phyloP scores from a whole-genome alignment of 1,140 invertebrate genomes.

The Copidosoma floridanum region DNA sequence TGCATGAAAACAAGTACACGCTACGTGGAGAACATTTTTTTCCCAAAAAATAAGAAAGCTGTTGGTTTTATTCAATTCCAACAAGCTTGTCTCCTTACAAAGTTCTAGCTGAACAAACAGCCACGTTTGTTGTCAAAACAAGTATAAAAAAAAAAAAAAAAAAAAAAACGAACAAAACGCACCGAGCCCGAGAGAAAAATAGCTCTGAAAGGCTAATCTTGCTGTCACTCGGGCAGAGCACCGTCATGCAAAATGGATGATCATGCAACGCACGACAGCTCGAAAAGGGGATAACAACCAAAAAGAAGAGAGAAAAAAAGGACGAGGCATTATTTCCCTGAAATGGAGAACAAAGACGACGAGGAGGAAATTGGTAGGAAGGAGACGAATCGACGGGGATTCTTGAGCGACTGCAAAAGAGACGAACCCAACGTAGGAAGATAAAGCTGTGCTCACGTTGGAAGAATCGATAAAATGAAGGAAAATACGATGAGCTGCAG shows the following conservation, averaged over 20 bases:
- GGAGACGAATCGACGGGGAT: background rate
- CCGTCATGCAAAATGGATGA: slow-evolving; percentile 13
- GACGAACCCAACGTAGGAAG: background rate
- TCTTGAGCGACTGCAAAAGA: background rate
- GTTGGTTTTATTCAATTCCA: no score
- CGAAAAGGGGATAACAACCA: slow-evolving; percentile 6
- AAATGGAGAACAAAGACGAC: background rate
- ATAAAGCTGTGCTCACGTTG: background rate
- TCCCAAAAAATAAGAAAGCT: no score
- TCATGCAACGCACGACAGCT: slow-evolving; percentile 3
- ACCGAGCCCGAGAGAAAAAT: no score
- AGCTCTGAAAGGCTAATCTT: background rate
- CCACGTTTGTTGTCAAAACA: no score
- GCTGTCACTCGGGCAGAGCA: slow-evolving; percentile 17
- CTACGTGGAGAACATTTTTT: no score
- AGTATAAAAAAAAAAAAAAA: no score
- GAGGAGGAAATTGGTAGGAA: background rate
- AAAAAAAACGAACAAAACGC: no score
- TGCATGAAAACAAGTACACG: no score
- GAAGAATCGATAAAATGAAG: background rate
- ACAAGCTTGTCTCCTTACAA: no score
- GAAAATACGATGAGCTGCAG: no score
- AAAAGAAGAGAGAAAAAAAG: slow-evolving; percentile 9
- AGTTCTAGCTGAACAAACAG: no score
- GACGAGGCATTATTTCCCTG: background rate